Evolutionary conservation across 1,140 invertebrate genomes (phyloP), one percentile per base, ranked within the genome.

Genomic region (Acromyrmex charruanus): DNA sequence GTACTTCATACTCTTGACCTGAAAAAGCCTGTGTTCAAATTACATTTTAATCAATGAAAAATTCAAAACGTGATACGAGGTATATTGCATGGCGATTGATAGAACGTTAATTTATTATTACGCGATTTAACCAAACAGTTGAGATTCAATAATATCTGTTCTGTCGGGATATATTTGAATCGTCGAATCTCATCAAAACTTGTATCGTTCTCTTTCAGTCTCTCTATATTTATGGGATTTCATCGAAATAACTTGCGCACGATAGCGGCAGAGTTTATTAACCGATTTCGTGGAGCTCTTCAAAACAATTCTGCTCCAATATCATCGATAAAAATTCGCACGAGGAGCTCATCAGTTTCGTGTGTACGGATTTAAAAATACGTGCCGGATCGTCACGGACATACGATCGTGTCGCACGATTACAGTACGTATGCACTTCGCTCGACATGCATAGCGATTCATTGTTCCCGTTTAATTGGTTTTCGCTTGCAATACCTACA

Each of bases 391-490:
- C 31, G 49, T 69, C 77, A 65, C 18, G 75, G 58, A 9, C 66
- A 51, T 21, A n/a, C 39, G 35, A 39, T 39, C 35, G 35, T 39
- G 39, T 44, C 39, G 68, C 68, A 18, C 49, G 25, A 49, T 14
- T 21, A 18, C 39, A 21, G 51, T 28, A n/a, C 53, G 58, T 63
- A 61, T 49, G 25, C 49, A 68, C 77, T 55, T 69, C 28, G 61
- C 63, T 69, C 63, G 77, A 68, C 44, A 28, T 31, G 44, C 61
- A 80, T 35, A 53, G 49, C 77, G 77, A 39, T 81, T 69, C 77
- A 81, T 69, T 69, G 77, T 69, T 71, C 79, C 35, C 65, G 79
- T 71, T 71, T 71, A 71, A 81, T 81, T 81, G 79, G n/a, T 81
- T 81, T 71, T 81, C 65, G 63, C 51, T 58, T 12, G 51, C 65